Percentiles rank a stretch among this genome's conserved stretches.
These are phyloP conservation scores for Tiphia femorata DNA, from an alignment of 2,888 invertebrate genomes.

Conservation along the genomic window DNA sequence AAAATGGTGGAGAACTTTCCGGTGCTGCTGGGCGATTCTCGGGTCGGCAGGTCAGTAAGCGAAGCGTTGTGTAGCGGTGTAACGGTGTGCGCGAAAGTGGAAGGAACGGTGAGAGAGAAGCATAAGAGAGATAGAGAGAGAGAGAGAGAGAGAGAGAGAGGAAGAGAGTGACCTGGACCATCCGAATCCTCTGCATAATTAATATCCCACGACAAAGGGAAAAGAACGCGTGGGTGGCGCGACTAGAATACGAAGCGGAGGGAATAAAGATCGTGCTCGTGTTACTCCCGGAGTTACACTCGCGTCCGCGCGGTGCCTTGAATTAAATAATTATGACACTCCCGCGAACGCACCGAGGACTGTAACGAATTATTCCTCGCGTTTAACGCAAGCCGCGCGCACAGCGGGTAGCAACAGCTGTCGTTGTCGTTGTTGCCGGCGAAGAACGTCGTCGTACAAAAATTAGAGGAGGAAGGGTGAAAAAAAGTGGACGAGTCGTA, in stretches of 20 bases:
- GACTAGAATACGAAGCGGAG: background rate
- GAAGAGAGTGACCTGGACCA: background rate
- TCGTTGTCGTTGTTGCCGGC: background rate
- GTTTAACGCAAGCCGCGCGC: too few relatives aligned
- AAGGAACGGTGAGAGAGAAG: background rate
- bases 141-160: background rate
- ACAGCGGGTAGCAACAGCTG: too few relatives aligned
- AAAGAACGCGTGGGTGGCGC: background rate
- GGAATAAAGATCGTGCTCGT: background rate
- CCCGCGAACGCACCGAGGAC: too few relatives aligned
- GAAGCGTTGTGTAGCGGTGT: too few relatives aligned
- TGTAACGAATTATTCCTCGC: too few relatives aligned
- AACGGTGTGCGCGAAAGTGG: too few relatives aligned
- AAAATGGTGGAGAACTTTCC: too few relatives aligned
- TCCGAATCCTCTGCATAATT: too few relatives aligned
- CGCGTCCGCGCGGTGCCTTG: slow-evolving; percentile 4
- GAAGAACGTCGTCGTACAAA: background rate
- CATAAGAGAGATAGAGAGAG: background rate
- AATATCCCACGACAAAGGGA: too few relatives aligned
- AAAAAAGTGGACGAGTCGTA: background rate
- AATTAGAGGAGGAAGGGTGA: background rate
- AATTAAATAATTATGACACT: too few relatives aligned
- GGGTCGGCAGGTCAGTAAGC: too few relatives aligned
- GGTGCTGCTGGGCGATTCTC: too few relatives aligned
- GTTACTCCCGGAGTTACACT: slow-evolving; percentile 17